Conservation (phyloP, 1,140 invertebrate genomes). For the Homarus americanus region DNA sequence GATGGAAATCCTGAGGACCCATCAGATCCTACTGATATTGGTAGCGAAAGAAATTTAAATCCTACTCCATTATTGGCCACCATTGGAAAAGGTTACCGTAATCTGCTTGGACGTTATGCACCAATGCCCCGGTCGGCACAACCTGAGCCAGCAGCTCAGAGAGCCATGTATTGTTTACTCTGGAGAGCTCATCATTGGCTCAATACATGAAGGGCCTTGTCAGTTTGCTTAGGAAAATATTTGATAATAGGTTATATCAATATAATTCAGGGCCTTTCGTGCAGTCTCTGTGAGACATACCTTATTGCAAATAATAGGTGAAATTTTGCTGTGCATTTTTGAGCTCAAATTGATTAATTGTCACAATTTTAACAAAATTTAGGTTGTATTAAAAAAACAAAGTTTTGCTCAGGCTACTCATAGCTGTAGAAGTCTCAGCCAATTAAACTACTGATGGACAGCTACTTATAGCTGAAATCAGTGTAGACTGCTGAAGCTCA, state of each 20-base stretch:
- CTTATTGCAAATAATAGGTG: conserved; percentile 36
- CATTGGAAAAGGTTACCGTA: conserved; percentile 90
- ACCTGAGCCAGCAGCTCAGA: conserved; percentile 58
- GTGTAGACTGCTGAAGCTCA: neutral
- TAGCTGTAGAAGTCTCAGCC: neutral
- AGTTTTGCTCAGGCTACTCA: neutral
- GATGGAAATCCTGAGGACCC: conserved; percentile 22
- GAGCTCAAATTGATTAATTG: conserved; percentile 46
- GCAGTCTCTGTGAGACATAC: conserved; percentile 59
- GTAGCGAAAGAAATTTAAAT: neutral
- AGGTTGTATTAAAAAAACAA: conserved; percentile 42
- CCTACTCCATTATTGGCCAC: conserved; percentile 83
- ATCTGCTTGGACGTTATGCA: conserved; percentile 82
- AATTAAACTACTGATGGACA: conserved; percentile 6
- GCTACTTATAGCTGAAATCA: neutral
- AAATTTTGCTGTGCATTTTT: conserved; percentile 48
- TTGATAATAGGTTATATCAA: conserved; percentile 28
- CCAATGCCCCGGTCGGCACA: conserved; percentile 69
- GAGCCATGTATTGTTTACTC: conserved; percentile 76
- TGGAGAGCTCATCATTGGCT: conserved; percentile 77
- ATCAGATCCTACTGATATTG: conserved; percentile 4
- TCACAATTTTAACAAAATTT: conserved; percentile 44
- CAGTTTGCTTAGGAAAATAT: conserved; percentile 6
- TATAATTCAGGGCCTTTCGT: conserved; percentile 23
- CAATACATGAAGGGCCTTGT: conserved; percentile 62